Conservation (phyloP, 37 sponge, comb jelly and placozoan species). For the Petrosia ficiformis region DNA sequence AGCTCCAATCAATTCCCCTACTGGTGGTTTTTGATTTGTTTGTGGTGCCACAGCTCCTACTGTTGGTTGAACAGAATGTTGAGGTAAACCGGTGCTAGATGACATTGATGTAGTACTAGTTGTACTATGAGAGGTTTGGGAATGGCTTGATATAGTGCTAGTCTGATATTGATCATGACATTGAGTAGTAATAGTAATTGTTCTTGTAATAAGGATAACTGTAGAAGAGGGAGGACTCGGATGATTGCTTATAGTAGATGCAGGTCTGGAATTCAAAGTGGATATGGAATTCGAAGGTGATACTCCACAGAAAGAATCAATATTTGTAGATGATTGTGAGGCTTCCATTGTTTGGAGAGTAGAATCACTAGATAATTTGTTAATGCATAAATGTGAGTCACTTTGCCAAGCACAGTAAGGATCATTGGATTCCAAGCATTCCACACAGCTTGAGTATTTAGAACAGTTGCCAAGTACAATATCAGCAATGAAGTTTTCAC, state of each 20-base stretch:
- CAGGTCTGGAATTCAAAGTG: neutral
- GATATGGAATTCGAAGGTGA: conserved; percentile 5
- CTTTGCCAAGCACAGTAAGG: conserved; percentile 58
- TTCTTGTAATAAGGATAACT: neutral
- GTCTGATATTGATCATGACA: neutral
- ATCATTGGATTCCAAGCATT: conserved; percentile 53
- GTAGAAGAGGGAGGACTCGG: conserved; percentile 6
- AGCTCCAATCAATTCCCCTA: conserved; percentile 37
- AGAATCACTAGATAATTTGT: conserved; percentile 7
- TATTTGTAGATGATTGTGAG: neutral
- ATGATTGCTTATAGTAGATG: too few species aligned
- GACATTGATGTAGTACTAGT: neutral
- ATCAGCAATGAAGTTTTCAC: conserved; percentile 3
- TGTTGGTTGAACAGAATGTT: neutral
- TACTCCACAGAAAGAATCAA: neutral
- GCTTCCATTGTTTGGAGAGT: neutral
- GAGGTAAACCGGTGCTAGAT: neutral
- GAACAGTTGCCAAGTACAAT: conserved; percentile 36
- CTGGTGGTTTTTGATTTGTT: conserved; percentile 13
- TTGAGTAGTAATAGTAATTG: neutral
- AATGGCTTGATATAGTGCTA: neutral
- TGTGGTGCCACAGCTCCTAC: neutral
- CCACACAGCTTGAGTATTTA: conserved; percentile 20
- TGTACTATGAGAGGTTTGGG: neutral
- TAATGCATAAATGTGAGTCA: neutral